Conservation (phyloP, 2,797 vertebrate species). For the Periparus ater region DNA sequence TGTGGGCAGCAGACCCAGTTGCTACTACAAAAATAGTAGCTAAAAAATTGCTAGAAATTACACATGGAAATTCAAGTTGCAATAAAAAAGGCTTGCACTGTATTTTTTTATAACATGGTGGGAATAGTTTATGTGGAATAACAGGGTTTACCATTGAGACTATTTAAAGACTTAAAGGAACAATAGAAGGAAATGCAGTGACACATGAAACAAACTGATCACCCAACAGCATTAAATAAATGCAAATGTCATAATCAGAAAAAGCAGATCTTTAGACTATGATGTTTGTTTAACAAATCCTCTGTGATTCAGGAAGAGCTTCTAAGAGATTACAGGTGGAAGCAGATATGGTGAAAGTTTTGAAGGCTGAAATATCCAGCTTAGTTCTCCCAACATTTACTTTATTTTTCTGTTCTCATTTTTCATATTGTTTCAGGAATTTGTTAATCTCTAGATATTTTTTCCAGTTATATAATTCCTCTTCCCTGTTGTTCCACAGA, state of each 20-base stretch:
- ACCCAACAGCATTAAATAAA: background rate
- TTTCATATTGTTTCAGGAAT: conserved; percentile 14
- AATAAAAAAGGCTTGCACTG: conserved; percentile 9
- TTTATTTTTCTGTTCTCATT: conserved; percentile 22
- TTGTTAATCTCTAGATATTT: background rate
- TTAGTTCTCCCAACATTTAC: background rate
- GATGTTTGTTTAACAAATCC: background rate
- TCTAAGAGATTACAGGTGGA: conserved; percentile 19
- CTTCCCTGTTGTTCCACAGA: background rate
- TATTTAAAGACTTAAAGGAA: background rate
- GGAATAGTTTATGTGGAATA: background rate
- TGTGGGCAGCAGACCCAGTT: background rate
- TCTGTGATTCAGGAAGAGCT: background rate
- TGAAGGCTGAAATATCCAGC: conserved; percentile 18
- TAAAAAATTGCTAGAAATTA: conserved; percentile 40
- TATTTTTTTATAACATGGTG: background rate
- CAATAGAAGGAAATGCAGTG: background rate
- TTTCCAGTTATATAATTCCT: background rate
- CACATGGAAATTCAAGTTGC: conserved; percentile 25
- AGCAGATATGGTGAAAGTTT: background rate
- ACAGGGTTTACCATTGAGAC: background rate
- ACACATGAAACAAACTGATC: background rate
- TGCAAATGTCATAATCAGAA: background rate
- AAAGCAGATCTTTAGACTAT: background rate
- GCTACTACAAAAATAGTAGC: conserved; percentile 20